Conservation (phyloP, 1,140 invertebrate species). For the Lepeophtheirus salmonis region DNA sequence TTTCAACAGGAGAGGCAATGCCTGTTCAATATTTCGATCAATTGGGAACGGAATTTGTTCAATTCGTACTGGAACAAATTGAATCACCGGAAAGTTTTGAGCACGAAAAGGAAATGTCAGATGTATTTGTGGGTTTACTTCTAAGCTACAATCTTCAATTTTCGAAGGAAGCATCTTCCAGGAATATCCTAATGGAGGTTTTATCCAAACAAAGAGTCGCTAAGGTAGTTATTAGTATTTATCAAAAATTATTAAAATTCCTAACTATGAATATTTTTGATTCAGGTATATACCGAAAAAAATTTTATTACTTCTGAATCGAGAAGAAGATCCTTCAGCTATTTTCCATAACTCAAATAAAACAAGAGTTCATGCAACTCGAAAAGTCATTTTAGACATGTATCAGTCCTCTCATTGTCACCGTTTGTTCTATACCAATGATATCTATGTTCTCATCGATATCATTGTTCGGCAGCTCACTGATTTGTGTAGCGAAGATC, state of each 20-base stretch:
- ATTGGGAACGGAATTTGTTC: constrained; percentile 10
- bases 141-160: constrained; percentile 17
- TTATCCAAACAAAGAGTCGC: not conserved
- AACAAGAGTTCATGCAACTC: not conserved
- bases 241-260: too few species aligned
- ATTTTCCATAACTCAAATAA: not conserved
- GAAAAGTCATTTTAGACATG: constrained; percentile 17
- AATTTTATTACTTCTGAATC: constrained; percentile 9
- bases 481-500: constrained; percentile 6
- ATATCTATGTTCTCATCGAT: constrained; percentile 17
- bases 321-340: constrained; percentile 15
- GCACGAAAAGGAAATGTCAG: constrained; percentile 2
- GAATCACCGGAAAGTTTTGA: constrained; percentile 3
- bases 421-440: constrained; percentile 16
- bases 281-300: constrained; percentile 8
- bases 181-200: not conserved
- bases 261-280: too few species aligned
- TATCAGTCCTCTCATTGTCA: not conserved
- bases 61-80: constrained; percentile 1
- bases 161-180: not conserved
- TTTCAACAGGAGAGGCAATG: constrained; percentile 9
- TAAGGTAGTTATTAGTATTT: not conserved
- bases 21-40: constrained; percentile 17
- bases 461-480: constrained; percentile 14
- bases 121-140: constrained; percentile 13